Conservation (phyloP, 2,888 invertebrate genomes). For the Microplitis manilae region DNA sequence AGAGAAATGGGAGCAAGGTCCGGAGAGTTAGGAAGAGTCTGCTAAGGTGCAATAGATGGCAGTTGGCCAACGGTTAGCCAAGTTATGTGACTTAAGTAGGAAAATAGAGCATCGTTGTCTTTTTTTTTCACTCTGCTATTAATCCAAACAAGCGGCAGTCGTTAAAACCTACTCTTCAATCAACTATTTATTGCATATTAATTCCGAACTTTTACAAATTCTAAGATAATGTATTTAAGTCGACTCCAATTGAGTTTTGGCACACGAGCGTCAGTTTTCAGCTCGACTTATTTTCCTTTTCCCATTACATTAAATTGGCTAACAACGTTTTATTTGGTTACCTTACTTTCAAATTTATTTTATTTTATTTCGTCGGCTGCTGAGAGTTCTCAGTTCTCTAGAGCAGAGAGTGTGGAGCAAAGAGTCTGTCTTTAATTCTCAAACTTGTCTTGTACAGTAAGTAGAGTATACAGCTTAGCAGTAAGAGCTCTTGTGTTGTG, state of each 20-base stretch:
- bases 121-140: slow-evolving; percentile 39
- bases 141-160: slow-evolving; percentile 31
- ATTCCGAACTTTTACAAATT: too few species aligned
- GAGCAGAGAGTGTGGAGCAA: slow-evolving; percentile 7
- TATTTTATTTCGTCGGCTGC: slow-evolving; percentile 68
- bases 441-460: slow-evolving; percentile 5
- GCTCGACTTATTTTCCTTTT: background rate
- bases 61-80: slow-evolving; percentile 66
- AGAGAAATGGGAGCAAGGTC: slow-evolving; percentile 72
- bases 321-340: slow-evolving; percentile 56
- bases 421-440: slow-evolving; percentile 8
- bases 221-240: too few species aligned
- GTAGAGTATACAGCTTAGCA: background rate
- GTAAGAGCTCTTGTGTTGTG: background rate
- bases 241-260: too few species aligned
- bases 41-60: slow-evolving; percentile 70
- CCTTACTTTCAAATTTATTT: slow-evolving; percentile 70
- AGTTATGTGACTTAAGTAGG: slow-evolving; percentile 64
- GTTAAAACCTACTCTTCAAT: background rate
- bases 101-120: slow-evolving; percentile 64
- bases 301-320: slow-evolving; percentile 37
- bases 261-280: too few species aligned
- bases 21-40: slow-evolving; percentile 70
- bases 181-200: background rate
- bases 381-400: slow-evolving; percentile 15